phyloP scores from a whole-genome alignment of 2,888 invertebrate species.

The Machimus rusticus region DNA sequence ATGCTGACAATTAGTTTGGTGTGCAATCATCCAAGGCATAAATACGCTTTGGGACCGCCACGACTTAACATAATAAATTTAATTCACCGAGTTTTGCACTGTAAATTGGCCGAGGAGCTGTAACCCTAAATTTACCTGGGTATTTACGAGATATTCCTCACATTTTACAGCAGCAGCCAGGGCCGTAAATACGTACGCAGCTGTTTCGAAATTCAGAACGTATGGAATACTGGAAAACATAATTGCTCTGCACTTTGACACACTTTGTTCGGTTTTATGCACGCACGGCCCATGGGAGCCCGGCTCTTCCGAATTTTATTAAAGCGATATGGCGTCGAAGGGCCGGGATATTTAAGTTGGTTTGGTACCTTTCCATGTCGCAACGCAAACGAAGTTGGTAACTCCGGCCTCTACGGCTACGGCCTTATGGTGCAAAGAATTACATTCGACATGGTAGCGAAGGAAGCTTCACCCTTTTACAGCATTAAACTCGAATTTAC shows the following conservation, averaged over 20 bases:
- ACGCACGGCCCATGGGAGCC: not conserved
- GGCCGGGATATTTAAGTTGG: not conserved
- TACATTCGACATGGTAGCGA: not conserved
- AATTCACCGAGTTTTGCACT: not conserved
- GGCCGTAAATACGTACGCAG: slow-evolving; percentile 10
- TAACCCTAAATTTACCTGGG: not conserved
- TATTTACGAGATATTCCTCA: slow-evolving; percentile 15
- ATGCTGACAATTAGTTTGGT: not conserved
- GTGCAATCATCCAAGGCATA: not conserved
- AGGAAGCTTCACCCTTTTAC: not conserved
- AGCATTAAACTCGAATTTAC: slow-evolving; percentile 21
- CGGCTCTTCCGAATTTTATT: not conserved
- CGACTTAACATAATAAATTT: not conserved
- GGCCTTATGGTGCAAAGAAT: not conserved
- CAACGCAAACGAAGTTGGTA: not conserved
- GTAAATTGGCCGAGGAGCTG: not conserved
- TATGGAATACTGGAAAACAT: not conserved
- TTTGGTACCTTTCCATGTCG: not conserved
- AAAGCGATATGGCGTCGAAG: not conserved
- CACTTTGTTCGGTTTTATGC: slow-evolving; percentile 7
- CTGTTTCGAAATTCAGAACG: not conserved
- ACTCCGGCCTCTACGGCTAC: not conserved
- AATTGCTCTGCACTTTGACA: slow-evolving; percentile 17
- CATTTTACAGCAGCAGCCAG: not conserved
- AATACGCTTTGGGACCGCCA: not conserved